These are phyloP conservation scores for Anarrhichthys ocellatus DNA, from an alignment of 2,113 vertebrate genomes.

Conservation along the genomic window DNA sequence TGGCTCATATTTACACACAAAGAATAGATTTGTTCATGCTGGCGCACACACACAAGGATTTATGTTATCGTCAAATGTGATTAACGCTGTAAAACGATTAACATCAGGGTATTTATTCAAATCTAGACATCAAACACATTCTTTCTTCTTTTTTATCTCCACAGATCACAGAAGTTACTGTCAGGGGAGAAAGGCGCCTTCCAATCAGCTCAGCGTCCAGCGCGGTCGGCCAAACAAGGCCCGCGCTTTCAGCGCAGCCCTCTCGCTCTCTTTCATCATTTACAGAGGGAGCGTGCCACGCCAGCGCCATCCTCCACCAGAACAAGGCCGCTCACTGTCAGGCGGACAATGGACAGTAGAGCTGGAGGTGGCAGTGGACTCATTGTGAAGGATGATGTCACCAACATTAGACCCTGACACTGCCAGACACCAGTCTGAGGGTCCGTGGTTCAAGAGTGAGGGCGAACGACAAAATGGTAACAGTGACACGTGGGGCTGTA, in stretches of 20 bases:
- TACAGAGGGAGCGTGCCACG: slow-evolving; percentile 77
- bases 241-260: slow-evolving; percentile 43
- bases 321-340: slow-evolving; percentile 69
- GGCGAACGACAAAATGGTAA: slow-evolving; percentile 44
- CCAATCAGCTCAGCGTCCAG: slow-evolving; percentile 48
- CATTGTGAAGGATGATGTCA: slow-evolving; percentile 70
- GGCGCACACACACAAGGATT: slow-evolving; percentile 24
- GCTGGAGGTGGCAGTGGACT: slow-evolving; percentile 67
- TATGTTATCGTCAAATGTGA: slow-evolving; percentile 59
- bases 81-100: slow-evolving; percentile 69
- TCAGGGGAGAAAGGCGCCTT: slow-evolving; percentile 66
- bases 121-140: slow-evolving; percentile 73
- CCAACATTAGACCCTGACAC: slow-evolving; percentile 51
- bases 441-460: slow-evolving; percentile 59
- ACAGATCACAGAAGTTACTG: slow-evolving; percentile 72
- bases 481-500: slow-evolving; percentile 26
- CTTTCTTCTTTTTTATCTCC: slow-evolving; percentile 62
- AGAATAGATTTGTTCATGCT: neutral
- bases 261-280: slow-evolving; percentile 74
- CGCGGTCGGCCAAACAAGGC: slow-evolving; percentile 57
- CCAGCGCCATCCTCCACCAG: slow-evolving; percentile 32
- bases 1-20: slow-evolving; percentile 12
- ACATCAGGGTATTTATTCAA: slow-evolving; percentile 72
- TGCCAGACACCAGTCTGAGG: slow-evolving; percentile 45
- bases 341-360: slow-evolving; percentile 70